Base-by-base conservation (phyloP, 1,140 invertebrate genomes). In the Pogonomyrmex californicus region DNA sequence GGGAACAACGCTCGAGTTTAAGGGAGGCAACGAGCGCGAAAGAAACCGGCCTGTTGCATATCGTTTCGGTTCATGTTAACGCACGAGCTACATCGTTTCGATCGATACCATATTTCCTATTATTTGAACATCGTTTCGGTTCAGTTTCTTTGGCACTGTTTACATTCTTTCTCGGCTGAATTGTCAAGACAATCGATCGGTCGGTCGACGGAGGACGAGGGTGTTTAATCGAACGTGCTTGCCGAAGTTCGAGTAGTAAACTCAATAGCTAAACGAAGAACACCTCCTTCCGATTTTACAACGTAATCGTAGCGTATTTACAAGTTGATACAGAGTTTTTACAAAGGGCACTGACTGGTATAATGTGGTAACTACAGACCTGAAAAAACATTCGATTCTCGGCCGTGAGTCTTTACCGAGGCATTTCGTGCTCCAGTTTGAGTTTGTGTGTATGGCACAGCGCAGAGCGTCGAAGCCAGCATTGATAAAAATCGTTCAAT, bases 111-210 rank as follows among this genome's bases (percentile, higher is more conserved):
- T 65, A 71, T 71, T 44, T 77, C 12, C 49, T 83, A 56, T 49
- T 44, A 14, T 51, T 17, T 63, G 49, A 70, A 68, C 58, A 56
- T 77, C 23, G 17, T 68, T 62, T 82, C 47, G 41, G 33, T 68
- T 86, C 88, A 90, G 85, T 85, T 78, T 90, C 88, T 90, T 90
- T 89, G 85, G 73, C 65, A 68, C 78, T 60, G 73, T 65, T 60
- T 73, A 41, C 36, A 71, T 47, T 78, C 68, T 62, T 73, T 66
- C 41, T 54, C 63, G 79, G 41, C 56, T 71, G 56, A 71, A 56
- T 75, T 47, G 12, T 68, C 30, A 44, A 33, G 56, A 82, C 44
- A 49, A 73, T 88, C 56, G 71, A 58, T 33, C 41, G 44, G 68
- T 60, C 68, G 54, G 30, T 83, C 68, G 54, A 83, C 66, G 65